A percentile compares a stretch with the other conserved stretches of the same genome.
Conservation (phyloP, 92 coral and sea anemone genomes). For the Epizoanthus fatuus region DNA sequence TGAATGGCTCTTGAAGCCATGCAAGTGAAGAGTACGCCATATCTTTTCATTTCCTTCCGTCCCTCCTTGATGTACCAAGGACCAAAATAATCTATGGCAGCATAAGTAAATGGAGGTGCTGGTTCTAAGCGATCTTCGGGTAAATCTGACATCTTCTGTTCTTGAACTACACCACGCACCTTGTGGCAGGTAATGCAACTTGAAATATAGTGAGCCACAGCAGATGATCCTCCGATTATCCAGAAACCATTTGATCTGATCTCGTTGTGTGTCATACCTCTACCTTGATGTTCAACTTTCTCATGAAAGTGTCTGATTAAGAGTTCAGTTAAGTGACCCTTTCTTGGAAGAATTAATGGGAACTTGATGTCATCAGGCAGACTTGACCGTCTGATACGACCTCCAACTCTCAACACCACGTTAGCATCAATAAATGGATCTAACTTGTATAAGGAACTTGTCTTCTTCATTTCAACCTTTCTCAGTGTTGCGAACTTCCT, state of each 20-base stretch:
- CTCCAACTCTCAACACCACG: background rate
- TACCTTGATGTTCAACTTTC: constrained; percentile 6
- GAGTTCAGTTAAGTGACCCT: constrained; percentile 17
- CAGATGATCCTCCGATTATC: background rate
- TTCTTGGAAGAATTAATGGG: background rate
- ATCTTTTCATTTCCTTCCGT: constrained; percentile 4
- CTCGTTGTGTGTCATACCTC: constrained; percentile 11
- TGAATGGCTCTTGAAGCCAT: constrained; percentile 37
- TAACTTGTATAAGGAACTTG: too few species aligned
- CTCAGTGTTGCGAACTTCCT: too few species aligned
- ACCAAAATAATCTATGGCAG: constrained; percentile 20
- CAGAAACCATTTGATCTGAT: constrained; percentile 24
- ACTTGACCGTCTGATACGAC: background rate
- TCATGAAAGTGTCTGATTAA: background rate
- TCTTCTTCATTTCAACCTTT: too few species aligned
- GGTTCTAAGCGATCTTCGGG: constrained; percentile 17
- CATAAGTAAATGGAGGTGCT: constrained; percentile 14
- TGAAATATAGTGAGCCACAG: too few species aligned
- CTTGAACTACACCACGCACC: background rate
- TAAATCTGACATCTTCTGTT: constrained; percentile 16
- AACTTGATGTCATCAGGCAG: constrained; percentile 4
- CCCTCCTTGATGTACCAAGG: background rate
- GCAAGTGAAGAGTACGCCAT: background rate
- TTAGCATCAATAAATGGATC: too few species aligned
- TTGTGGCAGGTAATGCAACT: background rate